Percentiles rank a stretch among this genome's conserved stretches.
phyloP scores from a whole-genome alignment of 2,113 vertebrate genomes.

The Microcebus tavaratra region DNA sequence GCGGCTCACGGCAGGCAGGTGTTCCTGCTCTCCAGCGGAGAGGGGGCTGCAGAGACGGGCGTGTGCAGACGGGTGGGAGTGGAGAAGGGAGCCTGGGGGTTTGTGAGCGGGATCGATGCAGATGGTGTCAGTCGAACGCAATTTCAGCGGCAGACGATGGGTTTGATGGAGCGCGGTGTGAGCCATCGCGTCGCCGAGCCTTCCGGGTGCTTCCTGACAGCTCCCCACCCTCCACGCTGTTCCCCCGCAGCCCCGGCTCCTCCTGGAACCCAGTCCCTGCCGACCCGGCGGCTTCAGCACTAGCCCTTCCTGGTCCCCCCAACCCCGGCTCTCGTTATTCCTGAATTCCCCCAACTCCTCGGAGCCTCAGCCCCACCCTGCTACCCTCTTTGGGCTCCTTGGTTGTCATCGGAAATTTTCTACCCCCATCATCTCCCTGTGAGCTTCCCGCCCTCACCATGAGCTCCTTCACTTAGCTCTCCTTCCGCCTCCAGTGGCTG shows the following conservation, averaged over 20 bases:
- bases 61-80: slow-evolving; percentile 57
- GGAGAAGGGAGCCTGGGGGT: slow-evolving; percentile 37
- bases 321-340: neutral
- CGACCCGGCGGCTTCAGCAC: neutral
- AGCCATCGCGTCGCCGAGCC: neutral
- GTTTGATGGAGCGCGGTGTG: neutral
- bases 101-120: neutral
- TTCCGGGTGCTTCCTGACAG: neutral
- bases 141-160: neutral
- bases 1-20: neutral
- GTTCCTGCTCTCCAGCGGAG: neutral
- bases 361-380: no score
- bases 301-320: accelerated
- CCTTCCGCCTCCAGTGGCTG: neutral
- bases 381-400: no score
- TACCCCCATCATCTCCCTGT: accelerated
- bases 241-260: accelerated
- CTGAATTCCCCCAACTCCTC: accelerated
- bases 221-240: accelerated
- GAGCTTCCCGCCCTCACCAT: accelerated
- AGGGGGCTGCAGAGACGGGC: accelerated
- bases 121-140: slow-evolving; percentile 32
- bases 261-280: neutral
- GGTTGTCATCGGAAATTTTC: accelerated
- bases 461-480: accelerated